Evolutionary conservation across 2,797 vertebrate species (phyloP).

Genomic region (Helicolenus hilgendorfi): DNA sequence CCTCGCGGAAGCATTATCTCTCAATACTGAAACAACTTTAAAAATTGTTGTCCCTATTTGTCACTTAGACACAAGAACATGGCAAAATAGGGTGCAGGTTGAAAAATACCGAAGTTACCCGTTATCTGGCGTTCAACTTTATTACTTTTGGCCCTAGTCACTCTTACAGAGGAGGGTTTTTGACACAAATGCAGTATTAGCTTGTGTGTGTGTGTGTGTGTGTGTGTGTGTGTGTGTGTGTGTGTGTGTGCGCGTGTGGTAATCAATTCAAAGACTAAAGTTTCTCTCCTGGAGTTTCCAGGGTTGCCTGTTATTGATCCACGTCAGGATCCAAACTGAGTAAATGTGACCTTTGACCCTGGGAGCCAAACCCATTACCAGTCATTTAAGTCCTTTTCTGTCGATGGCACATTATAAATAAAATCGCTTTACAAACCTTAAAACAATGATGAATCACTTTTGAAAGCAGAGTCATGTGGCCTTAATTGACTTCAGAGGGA

Average conservation of each 20-base stretch:
- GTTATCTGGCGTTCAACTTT: background rate
- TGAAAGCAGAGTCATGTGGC: background rate
- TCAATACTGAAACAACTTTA: too few relatives aligned
- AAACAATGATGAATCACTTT: background rate
- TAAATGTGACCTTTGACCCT: slow-evolving; percentile 3
- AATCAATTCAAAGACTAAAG: slow-evolving; percentile 13
- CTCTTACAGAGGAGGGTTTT: background rate
- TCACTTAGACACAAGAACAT: too few relatives aligned
- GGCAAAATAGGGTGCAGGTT: too few relatives aligned
- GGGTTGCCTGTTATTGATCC: slow-evolving; percentile 27
- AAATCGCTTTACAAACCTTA: background rate
- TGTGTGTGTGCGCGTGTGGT: background rate
- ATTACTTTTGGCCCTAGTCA: background rate
- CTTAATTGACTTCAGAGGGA: background rate
- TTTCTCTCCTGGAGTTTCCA: slow-evolving; percentile 51
- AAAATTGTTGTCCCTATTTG: too few relatives aligned
- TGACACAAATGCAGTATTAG: background rate
- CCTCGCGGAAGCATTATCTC: too few relatives aligned
- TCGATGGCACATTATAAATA: background rate
- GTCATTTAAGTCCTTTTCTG: background rate
- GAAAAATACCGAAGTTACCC: too few relatives aligned
- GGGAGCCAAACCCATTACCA: background rate
- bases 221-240: too few relatives aligned
- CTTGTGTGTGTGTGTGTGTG: background rate
- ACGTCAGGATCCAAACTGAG: slow-evolving; percentile 5